Evolutionary conservation across 1,140 invertebrate genomes (phyloP).

Genomic region (Bicyclus anynana): DNA sequence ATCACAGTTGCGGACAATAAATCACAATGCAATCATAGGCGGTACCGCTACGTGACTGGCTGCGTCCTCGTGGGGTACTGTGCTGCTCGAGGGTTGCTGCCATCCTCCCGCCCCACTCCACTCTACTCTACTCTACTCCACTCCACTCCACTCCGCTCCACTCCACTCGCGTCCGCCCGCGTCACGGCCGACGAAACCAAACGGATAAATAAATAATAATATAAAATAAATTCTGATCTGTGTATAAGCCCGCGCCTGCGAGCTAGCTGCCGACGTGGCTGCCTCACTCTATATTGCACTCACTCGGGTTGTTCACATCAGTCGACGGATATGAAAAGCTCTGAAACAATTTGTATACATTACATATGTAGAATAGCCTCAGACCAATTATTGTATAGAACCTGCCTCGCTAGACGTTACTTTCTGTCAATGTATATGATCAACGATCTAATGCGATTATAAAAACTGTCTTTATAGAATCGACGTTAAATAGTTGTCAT

Average conservation of each 20-base stretch:
- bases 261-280: slow-evolving; percentile 61
- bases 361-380: too few relatives aligned
- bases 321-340: slow-evolving; percentile 48
- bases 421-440: too few relatives aligned
- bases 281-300: slow-evolving; percentile 58
- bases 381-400: too few relatives aligned
- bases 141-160: background rate
- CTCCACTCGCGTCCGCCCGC: slow-evolving; percentile 6
- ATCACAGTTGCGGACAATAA: slow-evolving; percentile 66
- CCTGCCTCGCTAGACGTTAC: too few relatives aligned
- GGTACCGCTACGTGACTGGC: slow-evolving; percentile 63
- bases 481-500: too few relatives aligned
- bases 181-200: slow-evolving; percentile 47
- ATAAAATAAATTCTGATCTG: slow-evolving; percentile 48
- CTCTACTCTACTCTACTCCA: slow-evolving; percentile 2
- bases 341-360: too few relatives aligned
- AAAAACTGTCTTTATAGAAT: too few relatives aligned
- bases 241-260: slow-evolving; percentile 49
- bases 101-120: slow-evolving; percentile 11
- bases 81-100: slow-evolving; percentile 31
- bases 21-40: slow-evolving; percentile 70
- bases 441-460: too few relatives aligned
- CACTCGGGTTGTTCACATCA: slow-evolving; percentile 52
- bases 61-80: slow-evolving; percentile 2
- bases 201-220: slow-evolving; percentile 56